Conservation (phyloP, 2,797 vertebrate species). For the Cirrhinus molitorella region DNA sequence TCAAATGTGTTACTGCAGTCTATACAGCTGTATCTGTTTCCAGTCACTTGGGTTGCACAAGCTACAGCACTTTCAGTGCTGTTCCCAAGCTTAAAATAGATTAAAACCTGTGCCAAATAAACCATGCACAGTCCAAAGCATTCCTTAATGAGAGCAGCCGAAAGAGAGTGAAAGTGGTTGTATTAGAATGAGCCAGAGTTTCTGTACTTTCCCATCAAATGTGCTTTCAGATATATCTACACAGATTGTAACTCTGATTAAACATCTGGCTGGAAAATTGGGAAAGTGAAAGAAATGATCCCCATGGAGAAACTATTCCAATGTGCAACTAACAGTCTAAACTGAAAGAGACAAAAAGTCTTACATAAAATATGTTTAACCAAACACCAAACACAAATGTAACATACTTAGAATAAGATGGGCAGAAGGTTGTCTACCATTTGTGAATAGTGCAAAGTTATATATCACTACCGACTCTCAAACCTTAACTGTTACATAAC, state of each 20-base stretch:
- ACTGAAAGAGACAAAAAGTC: neutral
- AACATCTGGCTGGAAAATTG: neutral
- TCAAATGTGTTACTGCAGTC: neutral
- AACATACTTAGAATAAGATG: neutral
- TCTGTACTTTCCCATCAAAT: neutral
- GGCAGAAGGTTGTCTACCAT: neutral
- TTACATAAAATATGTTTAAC: neutral
- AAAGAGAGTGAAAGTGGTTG: neutral
- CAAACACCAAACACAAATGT: neutral
- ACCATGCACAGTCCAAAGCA: neutral
- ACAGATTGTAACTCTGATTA: neutral
- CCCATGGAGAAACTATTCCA: neutral
- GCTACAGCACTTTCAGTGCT: neutral
- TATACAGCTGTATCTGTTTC: neutral
- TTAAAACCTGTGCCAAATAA: neutral
- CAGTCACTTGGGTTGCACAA: neutral
- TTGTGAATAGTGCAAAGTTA: conserved; percentile 6
- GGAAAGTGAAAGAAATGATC: neutral
- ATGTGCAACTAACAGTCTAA: neutral
- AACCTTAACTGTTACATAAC: neutral
- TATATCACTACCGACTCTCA: neutral
- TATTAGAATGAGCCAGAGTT: neutral
- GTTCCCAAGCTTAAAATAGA: neutral
- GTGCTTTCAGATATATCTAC: neutral
- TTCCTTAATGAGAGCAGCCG: neutral